Base-by-base conservation (phyloP, 2,888 invertebrate genomes). In the Drosophila vallismaia region DNA sequence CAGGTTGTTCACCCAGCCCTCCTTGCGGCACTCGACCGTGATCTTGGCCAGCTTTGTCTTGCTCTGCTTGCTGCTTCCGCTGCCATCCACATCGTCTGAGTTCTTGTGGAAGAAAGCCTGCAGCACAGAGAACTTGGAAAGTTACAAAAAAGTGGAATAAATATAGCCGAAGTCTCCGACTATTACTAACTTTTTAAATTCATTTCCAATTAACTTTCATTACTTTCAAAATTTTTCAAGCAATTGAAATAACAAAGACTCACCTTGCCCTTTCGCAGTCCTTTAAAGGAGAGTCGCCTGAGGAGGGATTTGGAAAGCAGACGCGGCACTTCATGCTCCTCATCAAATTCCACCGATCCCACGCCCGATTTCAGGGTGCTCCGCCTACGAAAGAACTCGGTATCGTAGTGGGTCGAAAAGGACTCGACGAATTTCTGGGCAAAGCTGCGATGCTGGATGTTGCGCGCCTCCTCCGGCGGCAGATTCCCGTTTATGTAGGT, bases 11-110 rank as follows among this genome's bases (percentile, higher is more conserved):
- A 98, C 98, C 79, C 96, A 94, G 8, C 98, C 98, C 90, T 99
- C 98, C 89, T 98, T 98, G 54, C 97, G 94, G 91, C 97, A 97
- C 91, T 98, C 97, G 44, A 98, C 98, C 53, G 97, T 95, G 87
- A 98, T 97, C 92, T 97, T 98, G 45, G 97, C 96, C 88, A 97
- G 92, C 91, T 97, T 97, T 60, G 96, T 96, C 92, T 97, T 97
- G 80, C 94, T 95, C 79, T 95, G 95, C 90, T 95, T 95, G 62
- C 92, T 93, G 29, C 95, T 94, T 12, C 95, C 92, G 1, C 95
- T 94, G 87, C 97, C 97, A 84, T 98, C 98, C 19, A 76, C 59
- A 63, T 90, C 91, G 63, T 91, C 91, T 0, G 90, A 85, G 19
- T 97, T 97, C 89, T 97, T 98, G 90, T 96, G 96, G 88, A 98